Evolutionary conservation across 2,797 vertebrate species (phyloP).

Genomic region (Gobio occitaniae): DNA sequence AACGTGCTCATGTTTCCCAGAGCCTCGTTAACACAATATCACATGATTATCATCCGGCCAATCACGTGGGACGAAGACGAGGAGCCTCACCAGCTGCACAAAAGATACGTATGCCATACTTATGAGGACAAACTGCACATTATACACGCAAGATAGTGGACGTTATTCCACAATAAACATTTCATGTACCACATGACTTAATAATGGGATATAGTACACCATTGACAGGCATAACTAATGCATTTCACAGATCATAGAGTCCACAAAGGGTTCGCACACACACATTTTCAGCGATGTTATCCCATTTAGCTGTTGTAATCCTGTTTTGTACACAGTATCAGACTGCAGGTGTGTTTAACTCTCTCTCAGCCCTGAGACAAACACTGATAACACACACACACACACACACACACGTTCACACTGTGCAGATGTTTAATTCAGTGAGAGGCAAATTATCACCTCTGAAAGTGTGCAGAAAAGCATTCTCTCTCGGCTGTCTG

Average conservation of each 20-base stretch:
- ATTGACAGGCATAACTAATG: background rate
- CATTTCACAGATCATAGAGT: slow-evolving; percentile 5
- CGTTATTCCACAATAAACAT: background rate
- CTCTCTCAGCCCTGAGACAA: background rate
- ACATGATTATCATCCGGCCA: slow-evolving; percentile 38
- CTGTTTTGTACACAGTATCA: background rate
- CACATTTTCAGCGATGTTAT: background rate
- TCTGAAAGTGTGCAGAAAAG: too few relatives aligned
- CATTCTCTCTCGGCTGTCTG: too few relatives aligned
- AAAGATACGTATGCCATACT: background rate
- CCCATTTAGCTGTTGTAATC: background rate
- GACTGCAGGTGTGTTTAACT: background rate
- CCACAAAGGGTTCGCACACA: slow-evolving; percentile 1
- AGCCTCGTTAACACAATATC: slow-evolving; percentile 22
- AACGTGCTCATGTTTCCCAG: background rate
- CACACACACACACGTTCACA: too few relatives aligned
- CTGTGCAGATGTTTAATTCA: too few relatives aligned
- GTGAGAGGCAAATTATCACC: too few relatives aligned
- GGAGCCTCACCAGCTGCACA: slow-evolving; percentile 15
- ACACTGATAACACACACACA: background rate
- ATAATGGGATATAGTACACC: background rate
- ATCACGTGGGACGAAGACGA: slow-evolving; percentile 33
- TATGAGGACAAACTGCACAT: background rate
- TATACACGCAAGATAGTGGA: background rate
- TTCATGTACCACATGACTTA: background rate